Conservation (phyloP, 23 tunicate genomes). For the Trididemnum clinides region DNA sequence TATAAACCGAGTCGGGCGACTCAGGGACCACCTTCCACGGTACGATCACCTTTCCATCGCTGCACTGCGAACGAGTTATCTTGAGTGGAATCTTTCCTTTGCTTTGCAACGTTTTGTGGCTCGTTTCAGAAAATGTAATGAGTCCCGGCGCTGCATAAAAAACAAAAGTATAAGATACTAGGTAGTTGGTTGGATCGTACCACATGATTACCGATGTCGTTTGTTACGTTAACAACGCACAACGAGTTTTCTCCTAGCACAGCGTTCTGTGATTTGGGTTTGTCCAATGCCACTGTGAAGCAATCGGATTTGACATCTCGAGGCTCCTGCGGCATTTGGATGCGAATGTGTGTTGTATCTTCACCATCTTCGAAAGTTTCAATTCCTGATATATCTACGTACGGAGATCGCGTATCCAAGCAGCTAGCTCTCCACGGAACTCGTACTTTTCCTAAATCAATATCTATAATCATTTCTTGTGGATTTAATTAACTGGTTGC, state of each 20-base stretch:
- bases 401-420: constrained; percentile 40
- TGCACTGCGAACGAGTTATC: constrained; percentile 34
- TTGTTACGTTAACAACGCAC: constrained; percentile 58
- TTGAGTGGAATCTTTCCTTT: constrained; percentile 42
- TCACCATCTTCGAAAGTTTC: constrained; percentile 91
- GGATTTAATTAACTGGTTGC: neutral
- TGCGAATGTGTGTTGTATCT: constrained; percentile 64
- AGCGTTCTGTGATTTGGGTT: constrained; percentile 62
- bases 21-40: constrained; percentile 93
- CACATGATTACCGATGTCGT: constrained; percentile 74
- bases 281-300: constrained; percentile 43
- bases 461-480: neutral
- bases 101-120: constrained; percentile 62
- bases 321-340: constrained; percentile 71
- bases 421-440: constrained; percentile 79
- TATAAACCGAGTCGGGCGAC: constrained; percentile 74
- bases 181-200: neutral
- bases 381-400: constrained; percentile 64
- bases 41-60: constrained; percentile 64
- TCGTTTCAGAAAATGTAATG: constrained; percentile 46
- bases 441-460: constrained; percentile 67
- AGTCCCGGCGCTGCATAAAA: constrained; percentile 57
- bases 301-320: constrained; percentile 44
- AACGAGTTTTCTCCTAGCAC: constrained; percentile 58
- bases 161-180: neutral